A percentile compares a stretch with the other conserved stretches of the same genome.
These are phyloP conservation scores for Scopus umbretta DNA, from an alignment of 2,113 vertebrate genomes.

Conservation along the genomic window DNA sequence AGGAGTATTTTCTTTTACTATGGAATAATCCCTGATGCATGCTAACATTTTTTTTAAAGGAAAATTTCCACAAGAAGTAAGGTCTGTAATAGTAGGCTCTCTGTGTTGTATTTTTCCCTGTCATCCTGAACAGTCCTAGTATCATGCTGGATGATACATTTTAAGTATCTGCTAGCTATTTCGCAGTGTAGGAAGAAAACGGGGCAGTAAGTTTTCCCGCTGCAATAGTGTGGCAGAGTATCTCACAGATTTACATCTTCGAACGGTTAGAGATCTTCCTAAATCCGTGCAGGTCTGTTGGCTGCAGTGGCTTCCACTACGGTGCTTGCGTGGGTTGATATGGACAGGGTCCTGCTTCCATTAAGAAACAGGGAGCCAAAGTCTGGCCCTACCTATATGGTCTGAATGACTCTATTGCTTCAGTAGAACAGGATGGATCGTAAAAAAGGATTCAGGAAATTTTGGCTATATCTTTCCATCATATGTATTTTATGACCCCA, in stretches of 20 bases:
- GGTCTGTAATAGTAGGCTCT: not conserved
- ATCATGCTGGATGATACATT: not conserved
- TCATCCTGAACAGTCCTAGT: not conserved
- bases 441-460: not conserved
- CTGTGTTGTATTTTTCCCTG: not conserved
- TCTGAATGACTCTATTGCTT: not conserved
- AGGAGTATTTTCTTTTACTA: not conserved
- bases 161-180: not conserved
- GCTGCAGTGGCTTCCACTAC: not conserved
- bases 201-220: not conserved
- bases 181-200: not conserved
- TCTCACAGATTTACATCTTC: not conserved
- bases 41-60: not conserved
- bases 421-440: not conserved
- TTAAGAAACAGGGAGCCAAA: not conserved
- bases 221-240: not conserved
- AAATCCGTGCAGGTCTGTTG: fast-evolving
- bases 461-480: not conserved
- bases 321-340: not conserved
- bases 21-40: not conserved
- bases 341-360: not conserved
- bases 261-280: not conserved
- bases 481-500: not conserved
- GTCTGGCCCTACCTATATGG: not conserved
- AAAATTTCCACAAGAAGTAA: not conserved